phyloP scores from a whole-genome alignment of 2,113 vertebrate species.

The Alligator mississippiensis region DNA sequence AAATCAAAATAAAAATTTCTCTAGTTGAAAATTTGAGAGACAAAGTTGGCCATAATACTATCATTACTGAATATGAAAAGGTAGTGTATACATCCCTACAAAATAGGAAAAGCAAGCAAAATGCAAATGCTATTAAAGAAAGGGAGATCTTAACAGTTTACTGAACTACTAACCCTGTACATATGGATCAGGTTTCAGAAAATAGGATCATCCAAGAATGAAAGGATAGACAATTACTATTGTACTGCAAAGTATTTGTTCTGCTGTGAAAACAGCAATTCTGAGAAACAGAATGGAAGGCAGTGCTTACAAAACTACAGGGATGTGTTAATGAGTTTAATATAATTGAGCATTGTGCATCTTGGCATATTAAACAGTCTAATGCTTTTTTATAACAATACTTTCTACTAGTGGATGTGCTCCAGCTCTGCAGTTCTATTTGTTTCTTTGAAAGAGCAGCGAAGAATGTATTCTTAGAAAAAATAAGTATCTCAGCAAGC shows the following conservation, averaged over 20 bases:
- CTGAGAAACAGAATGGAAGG: not conserved
- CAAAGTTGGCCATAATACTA: not conserved
- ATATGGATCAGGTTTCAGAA: not conserved
- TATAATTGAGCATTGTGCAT: not conserved
- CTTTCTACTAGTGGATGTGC: not conserved
- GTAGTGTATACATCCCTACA: not conserved
- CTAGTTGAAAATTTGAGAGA: not conserved
- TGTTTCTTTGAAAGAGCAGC: not conserved
- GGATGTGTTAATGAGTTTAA: not conserved
- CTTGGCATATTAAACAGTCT: not conserved
- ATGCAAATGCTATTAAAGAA: not conserved
- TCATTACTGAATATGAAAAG: not conserved
- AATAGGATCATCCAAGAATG: not conserved
- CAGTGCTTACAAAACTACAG: not conserved
- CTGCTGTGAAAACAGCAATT: not conserved
- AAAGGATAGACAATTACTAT: not conserved
- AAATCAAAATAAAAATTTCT: not conserved
- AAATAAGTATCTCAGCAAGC: not conserved
- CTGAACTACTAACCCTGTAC: not conserved
- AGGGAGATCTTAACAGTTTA: not conserved
- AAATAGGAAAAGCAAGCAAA: not conserved
- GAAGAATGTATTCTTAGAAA: not conserved
- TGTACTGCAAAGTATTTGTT: not conserved
- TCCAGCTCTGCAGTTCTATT: not conserved
- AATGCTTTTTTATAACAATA: not conserved